phyloP scores from a whole-genome alignment of 2,113 vertebrate species.

The Actenoides lindsayi region DNA sequence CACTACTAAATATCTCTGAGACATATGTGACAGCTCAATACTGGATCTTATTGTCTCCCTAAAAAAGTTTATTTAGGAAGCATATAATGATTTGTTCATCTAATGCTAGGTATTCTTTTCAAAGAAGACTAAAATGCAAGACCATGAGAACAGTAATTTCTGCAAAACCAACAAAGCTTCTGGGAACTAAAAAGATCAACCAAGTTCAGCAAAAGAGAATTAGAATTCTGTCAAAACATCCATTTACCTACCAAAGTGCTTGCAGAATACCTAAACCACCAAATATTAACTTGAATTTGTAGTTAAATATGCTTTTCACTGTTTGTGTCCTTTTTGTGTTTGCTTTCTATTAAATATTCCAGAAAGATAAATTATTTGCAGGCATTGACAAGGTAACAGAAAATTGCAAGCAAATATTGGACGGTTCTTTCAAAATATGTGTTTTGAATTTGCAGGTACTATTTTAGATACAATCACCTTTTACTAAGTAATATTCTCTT shows the following conservation, averaged over 20 bases:
- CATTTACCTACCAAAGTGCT: background rate
- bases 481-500: background rate
- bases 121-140: background rate
- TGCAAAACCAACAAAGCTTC: background rate
- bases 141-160: background rate
- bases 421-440: background rate
- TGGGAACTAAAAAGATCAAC: background rate
- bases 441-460: background rate
- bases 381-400: background rate
- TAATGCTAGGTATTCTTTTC: background rate
- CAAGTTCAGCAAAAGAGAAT: background rate
- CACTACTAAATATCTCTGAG: background rate
- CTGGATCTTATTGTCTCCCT: background rate
- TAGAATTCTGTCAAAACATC: background rate
- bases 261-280: background rate
- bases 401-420: background rate
- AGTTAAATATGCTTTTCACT: background rate
- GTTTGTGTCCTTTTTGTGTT: background rate
- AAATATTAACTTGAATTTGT: background rate
- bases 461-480: background rate
- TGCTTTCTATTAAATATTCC: slow-evolving; percentile 13
- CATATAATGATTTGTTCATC: background rate
- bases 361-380: background rate
- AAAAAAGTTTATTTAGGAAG: background rate
- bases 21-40: background rate